Conservation (phyloP, 2,113 vertebrate species). For the Onychostoma macrolepis region DNA sequence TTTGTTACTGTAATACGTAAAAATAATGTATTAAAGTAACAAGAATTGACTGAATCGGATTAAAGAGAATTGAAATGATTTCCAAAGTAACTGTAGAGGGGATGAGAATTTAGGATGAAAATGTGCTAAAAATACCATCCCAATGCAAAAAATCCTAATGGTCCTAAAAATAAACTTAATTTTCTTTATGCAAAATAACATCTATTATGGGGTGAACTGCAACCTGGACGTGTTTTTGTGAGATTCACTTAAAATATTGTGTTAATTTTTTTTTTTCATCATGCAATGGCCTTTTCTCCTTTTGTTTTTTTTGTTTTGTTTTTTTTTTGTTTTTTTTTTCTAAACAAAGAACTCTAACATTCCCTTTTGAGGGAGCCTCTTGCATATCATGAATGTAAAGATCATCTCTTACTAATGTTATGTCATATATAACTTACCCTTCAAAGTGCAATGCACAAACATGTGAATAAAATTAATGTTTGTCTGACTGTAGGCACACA, state of each 20-base stretch:
- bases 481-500: slow-evolving; percentile 38
- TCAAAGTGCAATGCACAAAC: slow-evolving; percentile 56
- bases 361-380: slow-evolving; percentile 60
- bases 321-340: too few relatives aligned
- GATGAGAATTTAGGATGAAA: neutral
- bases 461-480: slow-evolving; percentile 60
- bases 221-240: neutral
- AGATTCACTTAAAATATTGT: neutral
- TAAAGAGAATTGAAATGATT: neutral
- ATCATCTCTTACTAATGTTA: slow-evolving; percentile 33
- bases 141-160: neutral
- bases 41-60: neutral
- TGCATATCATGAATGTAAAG: slow-evolving; percentile 68
- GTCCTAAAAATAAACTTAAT: neutral
- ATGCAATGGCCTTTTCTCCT: slow-evolving; percentile 62
- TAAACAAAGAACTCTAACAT: slow-evolving; percentile 57
- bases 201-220: neutral
- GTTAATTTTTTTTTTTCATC: neutral
- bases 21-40: neutral
- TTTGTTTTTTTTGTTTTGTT: too few relatives aligned
- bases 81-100: neutral
- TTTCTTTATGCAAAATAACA: neutral
- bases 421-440: slow-evolving; percentile 33
- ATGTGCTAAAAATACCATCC: neutral
- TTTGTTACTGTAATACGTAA: neutral